Percentiles rank a stretch among this genome's conserved stretches.
Conservation (phyloP, 2,113 vertebrate genomes). For the Crypturellus undulatus region DNA sequence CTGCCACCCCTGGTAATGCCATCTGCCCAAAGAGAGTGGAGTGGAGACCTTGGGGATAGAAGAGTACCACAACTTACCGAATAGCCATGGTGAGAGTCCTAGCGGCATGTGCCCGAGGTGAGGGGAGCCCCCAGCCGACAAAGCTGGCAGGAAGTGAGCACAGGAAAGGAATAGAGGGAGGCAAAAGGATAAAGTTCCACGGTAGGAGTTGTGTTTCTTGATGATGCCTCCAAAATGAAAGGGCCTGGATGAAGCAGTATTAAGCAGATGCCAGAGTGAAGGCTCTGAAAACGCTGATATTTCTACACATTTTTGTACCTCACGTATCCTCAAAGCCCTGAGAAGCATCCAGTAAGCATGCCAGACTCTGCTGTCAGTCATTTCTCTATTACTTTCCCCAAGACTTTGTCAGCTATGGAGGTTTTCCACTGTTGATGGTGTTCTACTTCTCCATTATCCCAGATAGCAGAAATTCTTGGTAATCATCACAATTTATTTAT, state of each 20-base stretch:
- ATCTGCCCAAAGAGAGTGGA: neutral
- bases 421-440: too few relatives aligned
- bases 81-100: neutral
- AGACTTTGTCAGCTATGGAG: neutral
- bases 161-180: neutral
- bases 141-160: neutral
- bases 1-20: neutral
- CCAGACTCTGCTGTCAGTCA: neutral
- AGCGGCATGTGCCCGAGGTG: neutral
- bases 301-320: neutral
- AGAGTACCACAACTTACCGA: neutral
- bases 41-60: neutral
- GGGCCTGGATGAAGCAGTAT: neutral
- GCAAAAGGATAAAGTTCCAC: neutral
- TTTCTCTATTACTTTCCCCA: neutral
- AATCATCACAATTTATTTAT: neutral
- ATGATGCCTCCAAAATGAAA: neutral
- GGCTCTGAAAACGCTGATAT: neutral
- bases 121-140: neutral
- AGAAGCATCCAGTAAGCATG: neutral
- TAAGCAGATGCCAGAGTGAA: neutral
- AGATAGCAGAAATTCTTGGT: neutral
- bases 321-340: neutral
- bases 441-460: neutral
- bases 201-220: neutral